Evolutionary conservation across 2,888 invertebrate species (phyloP), one percentile per base, ranked within the genome.

Genomic region (Mactromeris polynyma): DNA sequence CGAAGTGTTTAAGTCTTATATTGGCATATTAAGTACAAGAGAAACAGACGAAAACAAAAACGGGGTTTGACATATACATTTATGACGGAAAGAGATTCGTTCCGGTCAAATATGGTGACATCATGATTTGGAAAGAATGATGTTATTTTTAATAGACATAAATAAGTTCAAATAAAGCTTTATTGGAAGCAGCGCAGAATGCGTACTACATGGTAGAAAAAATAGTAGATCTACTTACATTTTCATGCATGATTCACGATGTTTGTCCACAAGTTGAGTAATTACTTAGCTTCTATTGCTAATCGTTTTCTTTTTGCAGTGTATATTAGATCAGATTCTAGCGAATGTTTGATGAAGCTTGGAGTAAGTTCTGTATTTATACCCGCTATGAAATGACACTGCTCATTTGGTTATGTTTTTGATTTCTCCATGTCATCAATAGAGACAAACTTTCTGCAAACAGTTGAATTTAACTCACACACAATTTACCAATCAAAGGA

Each of bases 201-300:
- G n/a, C n/a, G n/a, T n/a, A n/a, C n/a, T n/a, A n/a, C n/a, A n/a
- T n/a, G n/a, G n/a, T n/a, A n/a, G 40, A 46, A 46, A 46, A 2
- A 46, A 9, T 46, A 7, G 46, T 9, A 46, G 46, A 46, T 4
- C 42, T 81, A 89, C 89, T 89, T 86, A 89, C 89, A 81, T 89
- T 86, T 58, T 89, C 89, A 77, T 89, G 89, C 89, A 89, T 89
- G 80, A 51, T 83, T 83, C 83, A 51, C 31, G 77, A 46, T 78
- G 54, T 54, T 51, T 33, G 31, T 84, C 54, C 78, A 46, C 38
- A n/a, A 31, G 81, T 64, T 54, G 33, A 9, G 21, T 79, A 51
- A 31, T 64, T 38, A 26, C 58, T 64, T 33, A 54, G 77, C 77
- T 77, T 64, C 17, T 42, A n/a, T 78, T n/a, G 51, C 51, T 51